These are phyloP conservation scores for Osmerus eperlanus DNA, from an alignment of 2,113 vertebrate species.

Conservation along the genomic window DNA sequence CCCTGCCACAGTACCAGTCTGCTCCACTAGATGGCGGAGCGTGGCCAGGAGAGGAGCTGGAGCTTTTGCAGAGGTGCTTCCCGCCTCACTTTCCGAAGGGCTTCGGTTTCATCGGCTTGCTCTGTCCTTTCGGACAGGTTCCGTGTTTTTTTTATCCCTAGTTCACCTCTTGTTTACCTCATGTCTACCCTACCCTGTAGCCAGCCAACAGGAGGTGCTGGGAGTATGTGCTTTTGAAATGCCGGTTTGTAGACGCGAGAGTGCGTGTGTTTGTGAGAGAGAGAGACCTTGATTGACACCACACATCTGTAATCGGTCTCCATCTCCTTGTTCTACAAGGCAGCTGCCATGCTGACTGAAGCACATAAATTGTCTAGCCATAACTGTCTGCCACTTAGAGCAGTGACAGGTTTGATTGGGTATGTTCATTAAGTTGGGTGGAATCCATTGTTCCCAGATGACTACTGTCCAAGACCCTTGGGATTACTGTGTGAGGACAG, in stretches of 20 bases:
- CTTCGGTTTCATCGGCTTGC: constrained; percentile 48
- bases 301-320: constrained; percentile 13
- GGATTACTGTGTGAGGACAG: background rate
- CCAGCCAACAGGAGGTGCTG: constrained; percentile 3
- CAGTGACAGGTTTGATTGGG: background rate
- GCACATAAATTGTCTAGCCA: too few relatives aligned
- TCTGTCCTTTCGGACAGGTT: constrained; percentile 25
- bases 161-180: constrained; percentile 25
- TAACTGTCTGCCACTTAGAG: too few relatives aligned
- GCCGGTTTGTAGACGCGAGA: background rate
- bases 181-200: constrained; percentile 24
- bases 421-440: background rate
- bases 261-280: constrained; percentile 8
- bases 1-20: constrained; percentile 44
- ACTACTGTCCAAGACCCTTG: constrained; percentile 3
- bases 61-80: background rate
- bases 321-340: background rate
- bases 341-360: background rate
- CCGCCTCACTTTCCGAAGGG: constrained; percentile 15
- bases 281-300: constrained; percentile 2
- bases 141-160: constrained; percentile 44
- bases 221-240: background rate
- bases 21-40: constrained; percentile 72
- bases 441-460: constrained; percentile 9
- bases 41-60: constrained; percentile 50